Conservation (phyloP, 2,888 invertebrate species). For the Hirtodrosophila alboralis region DNA sequence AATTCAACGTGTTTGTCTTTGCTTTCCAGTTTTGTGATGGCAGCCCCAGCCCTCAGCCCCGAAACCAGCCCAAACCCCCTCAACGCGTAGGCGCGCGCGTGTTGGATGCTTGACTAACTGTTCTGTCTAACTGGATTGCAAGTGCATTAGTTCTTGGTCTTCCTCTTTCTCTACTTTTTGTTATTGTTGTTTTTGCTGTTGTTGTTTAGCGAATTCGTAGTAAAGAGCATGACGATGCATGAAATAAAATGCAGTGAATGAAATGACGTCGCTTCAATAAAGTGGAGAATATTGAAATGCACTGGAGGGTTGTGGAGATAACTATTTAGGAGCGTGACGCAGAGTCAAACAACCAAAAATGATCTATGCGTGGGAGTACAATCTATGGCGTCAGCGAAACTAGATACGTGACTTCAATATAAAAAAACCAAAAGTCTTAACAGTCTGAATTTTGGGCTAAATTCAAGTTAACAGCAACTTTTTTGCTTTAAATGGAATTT, state of each 20-base stretch:
- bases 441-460: too few species aligned
- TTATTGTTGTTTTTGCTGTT: slow-evolving; percentile 27
- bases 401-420: too few species aligned
- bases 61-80: neutral
- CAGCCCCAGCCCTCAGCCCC: neutral
- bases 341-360: neutral
- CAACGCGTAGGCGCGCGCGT: slow-evolving; percentile 62
- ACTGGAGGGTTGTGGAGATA: neutral
- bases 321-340: slow-evolving; percentile 8
- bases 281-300: neutral
- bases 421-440: too few species aligned
- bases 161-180: slow-evolving; percentile 2
- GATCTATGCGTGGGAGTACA: slow-evolving; percentile 14
- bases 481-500: too few species aligned
- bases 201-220: slow-evolving; percentile 49
- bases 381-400: slow-evolving; percentile 2
- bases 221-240: slow-evolving; percentile 72
- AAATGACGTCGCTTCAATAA: slow-evolving; percentile 65
- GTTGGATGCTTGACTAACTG: slow-evolving; percentile 63
- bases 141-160: slow-evolving; percentile 59
- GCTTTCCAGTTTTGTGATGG: slow-evolving; percentile 60
- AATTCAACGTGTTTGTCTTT: slow-evolving; percentile 75
- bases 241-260: slow-evolving; percentile 61
- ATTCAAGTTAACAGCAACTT: too few species aligned
- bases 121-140: slow-evolving; percentile 63